Percentiles rank a stretch among this genome's conserved stretches.
These are phyloP conservation scores for Gymnorhina tibicen DNA, from an alignment of 2,113 vertebrate species.

Conservation along the genomic window DNA sequence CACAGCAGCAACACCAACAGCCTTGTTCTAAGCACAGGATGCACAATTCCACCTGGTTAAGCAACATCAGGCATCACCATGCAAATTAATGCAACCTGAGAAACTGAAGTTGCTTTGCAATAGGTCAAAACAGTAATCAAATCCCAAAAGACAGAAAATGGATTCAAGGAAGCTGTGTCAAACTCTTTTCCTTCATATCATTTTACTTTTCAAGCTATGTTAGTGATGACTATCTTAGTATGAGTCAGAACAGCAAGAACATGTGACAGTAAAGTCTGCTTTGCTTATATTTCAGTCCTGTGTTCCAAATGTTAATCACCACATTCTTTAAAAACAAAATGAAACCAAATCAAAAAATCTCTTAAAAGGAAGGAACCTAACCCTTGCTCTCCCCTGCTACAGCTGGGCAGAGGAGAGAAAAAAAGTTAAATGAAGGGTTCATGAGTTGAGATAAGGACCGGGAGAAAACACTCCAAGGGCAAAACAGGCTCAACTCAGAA, in stretches of 20 bases:
- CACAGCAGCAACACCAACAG: neutral
- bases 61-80: neutral
- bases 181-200: neutral
- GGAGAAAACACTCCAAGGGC: neutral
- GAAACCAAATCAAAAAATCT: neutral
- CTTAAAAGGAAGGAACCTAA: neutral
- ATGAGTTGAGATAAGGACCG: neutral
- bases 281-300: neutral
- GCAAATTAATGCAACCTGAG: neutral
- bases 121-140: accelerated
- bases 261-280: neutral
- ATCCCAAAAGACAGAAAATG: neutral
- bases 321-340: neutral
- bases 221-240: neutral
- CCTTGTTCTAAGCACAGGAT: neutral
- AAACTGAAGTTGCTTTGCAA: neutral
- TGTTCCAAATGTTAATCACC: neutral
- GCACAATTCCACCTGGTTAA: neutral
- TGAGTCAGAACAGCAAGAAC: neutral
- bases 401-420: neutral
- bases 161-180: neutral
- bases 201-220: neutral
- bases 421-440: neutral
- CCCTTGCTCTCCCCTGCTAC: neutral
- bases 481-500: neutral